Base-by-base conservation (phyloP, 2,113 vertebrate genomes). In the Thryonomys swinderianus region DNA sequence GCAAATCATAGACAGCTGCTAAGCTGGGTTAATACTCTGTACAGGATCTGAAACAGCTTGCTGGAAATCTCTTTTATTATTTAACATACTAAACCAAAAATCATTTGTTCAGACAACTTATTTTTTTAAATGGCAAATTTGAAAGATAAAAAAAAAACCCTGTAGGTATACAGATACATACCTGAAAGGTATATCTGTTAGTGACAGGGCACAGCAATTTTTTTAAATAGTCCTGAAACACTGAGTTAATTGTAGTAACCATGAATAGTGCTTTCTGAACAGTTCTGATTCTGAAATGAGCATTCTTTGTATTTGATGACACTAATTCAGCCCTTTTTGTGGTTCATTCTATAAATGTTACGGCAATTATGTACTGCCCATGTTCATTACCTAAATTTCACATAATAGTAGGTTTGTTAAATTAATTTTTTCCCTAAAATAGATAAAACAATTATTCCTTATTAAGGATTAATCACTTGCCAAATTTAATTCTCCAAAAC, bases 351-450 rank as follows among this genome's bases (percentile, higher is more conserved):
- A 97, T 96, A 97, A 97, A 97, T 97, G 81, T 94, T 96, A 95
- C 37, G 80, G 69, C 97, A 97, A 96, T 97, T 97, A 94, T 95
- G 96, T 88, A 95, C 96, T 96, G 86, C 42, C 88, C 93, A 97
- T 96, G 86, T 97, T 98, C 95, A 97, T 95, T 96, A 96, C 93
- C 94, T 87, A 92, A 96, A 97, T 96, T 96, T 96, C 96, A 97
- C 94, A 95, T 95, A 97, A 96, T 97, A 93, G 93, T 93, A 96
- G 95, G 94, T 93, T 74, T 94, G 92, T 96, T 93, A 97, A 97
- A 96, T 96, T 97, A 97, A 96, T 97, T 96, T 96, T n/a, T 95
- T 95, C 71, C 95, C 93, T 94, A 93, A 97, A 97, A 97, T 96
- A 97, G 96, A 95, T 95, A 94, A 97, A 97, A 95, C 85, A 92